Conservation (phyloP, 2,888 invertebrate species). For the Dryococelus australis region DNA sequence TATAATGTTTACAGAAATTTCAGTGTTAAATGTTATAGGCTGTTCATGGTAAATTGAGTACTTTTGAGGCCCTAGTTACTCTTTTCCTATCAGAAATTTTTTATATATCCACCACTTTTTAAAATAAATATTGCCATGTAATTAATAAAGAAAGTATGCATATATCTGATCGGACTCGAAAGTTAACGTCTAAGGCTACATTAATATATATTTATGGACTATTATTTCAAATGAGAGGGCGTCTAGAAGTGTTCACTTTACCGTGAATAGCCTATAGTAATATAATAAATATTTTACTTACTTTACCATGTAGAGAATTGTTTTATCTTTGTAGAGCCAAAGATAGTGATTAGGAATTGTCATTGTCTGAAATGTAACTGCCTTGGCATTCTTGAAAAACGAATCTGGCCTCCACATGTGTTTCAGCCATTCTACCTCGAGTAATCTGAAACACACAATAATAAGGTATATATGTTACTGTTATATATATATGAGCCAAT, state of each 20-base stretch:
- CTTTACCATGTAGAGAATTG: slow-evolving; percentile 88
- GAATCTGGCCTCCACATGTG: slow-evolving; percentile 95
- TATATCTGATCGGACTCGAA: too few relatives aligned
- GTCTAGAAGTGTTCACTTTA: too few relatives aligned
- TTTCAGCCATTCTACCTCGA: slow-evolving; percentile 90
- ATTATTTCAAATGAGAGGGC: too few relatives aligned
- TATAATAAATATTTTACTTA: slow-evolving; percentile 56
- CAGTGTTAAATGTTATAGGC: neutral
- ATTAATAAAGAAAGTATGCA: too few relatives aligned
- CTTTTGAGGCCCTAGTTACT: too few relatives aligned
- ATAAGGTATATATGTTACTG: neutral
- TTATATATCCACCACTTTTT: too few relatives aligned
- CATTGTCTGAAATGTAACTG: slow-evolving; percentile 93
- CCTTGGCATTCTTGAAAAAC: slow-evolving; percentile 93
- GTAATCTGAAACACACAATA: slow-evolving; percentile 62
- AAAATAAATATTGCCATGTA: too few relatives aligned
- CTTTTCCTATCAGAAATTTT: too few relatives aligned
- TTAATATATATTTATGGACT: too few relatives aligned
- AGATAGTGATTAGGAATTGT: slow-evolving; percentile 94
- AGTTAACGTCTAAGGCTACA: too few relatives aligned
- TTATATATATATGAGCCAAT: neutral
- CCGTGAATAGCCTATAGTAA: too few relatives aligned
- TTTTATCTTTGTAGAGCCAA: slow-evolving; percentile 88
- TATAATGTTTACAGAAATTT: neutral
- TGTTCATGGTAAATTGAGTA: too few relatives aligned